Percentiles rank a stretch among this genome's conserved stretches.
phyloP scores from a whole-genome alignment of 2,797 vertebrate genomes.

The Hylomyscus alleni region DNA sequence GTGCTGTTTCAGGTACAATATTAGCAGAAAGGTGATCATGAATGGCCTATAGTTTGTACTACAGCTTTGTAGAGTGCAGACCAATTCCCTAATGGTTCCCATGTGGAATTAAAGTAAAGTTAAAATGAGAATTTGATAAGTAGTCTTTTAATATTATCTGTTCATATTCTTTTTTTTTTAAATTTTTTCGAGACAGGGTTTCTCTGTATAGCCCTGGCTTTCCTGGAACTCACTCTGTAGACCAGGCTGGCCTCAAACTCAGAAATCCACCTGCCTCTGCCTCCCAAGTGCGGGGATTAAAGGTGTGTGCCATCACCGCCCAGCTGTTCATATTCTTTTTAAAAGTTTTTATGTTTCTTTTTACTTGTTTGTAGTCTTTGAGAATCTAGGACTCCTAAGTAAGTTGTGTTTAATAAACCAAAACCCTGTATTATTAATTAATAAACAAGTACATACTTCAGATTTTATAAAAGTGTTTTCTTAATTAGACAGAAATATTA shows the following conservation, averaged over 20 bases:
- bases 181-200: too few relatives aligned
- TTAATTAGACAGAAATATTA: slow-evolving; percentile 35
- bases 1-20: slow-evolving; percentile 3
- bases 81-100: neutral
- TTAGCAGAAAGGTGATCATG: neutral
- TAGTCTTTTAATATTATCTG: neutral
- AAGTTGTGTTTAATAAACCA: slow-evolving; percentile 40
- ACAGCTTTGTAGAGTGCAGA: neutral
- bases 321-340: neutral
- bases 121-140: slow-evolving; percentile 41
- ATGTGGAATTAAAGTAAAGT: slow-evolving; percentile 1
- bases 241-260: too few relatives aligned
- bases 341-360: slow-evolving; percentile 35
- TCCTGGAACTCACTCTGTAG: too few relatives aligned
- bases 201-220: too few relatives aligned
- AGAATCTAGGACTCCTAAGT: neutral
- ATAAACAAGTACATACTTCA: neutral
- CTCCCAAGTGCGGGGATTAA: too few relatives aligned
- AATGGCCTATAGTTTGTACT: neutral
- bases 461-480: slow-evolving; percentile 37
- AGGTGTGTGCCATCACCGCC: too few relatives aligned
- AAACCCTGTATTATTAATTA: slow-evolving; percentile 27
- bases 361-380: slow-evolving; percentile 11
- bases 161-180: neutral
- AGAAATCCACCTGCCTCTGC: too few relatives aligned